Evolutionary conservation across 1,140 invertebrate species (phyloP).

Genomic region (Drosophila parabipectinata): DNA sequence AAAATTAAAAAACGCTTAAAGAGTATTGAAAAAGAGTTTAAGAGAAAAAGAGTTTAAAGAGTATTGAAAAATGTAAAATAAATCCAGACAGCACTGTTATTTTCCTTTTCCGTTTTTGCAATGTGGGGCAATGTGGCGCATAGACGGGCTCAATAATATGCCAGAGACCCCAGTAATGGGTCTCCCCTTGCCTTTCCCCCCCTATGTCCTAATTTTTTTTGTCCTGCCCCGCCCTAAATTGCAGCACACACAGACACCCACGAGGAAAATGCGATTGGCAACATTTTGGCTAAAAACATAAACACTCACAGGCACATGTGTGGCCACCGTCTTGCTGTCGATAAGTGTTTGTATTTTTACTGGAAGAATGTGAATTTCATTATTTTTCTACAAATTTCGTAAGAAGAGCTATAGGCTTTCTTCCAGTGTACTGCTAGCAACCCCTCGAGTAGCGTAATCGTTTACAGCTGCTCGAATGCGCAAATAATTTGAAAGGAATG

Average conservation of each 20-base stretch:
- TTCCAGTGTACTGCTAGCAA: not conserved
- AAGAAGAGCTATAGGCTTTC: not conserved
- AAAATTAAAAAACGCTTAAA: not conserved
- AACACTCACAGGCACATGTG: constrained; percentile 18
- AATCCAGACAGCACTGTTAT: not conserved
- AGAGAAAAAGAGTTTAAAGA: too few relatives aligned
- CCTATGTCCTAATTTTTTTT: constrained; percentile 13
- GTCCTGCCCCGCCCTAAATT: constrained; percentile 18
- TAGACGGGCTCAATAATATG: constrained; percentile 77
- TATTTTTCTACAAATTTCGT: not conserved
- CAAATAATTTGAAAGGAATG: constrained; percentile 81
- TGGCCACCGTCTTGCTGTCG: constrained; percentile 25
- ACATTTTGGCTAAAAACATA: constrained; percentile 68
- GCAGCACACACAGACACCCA: constrained; percentile 63
- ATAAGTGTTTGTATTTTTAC: constrained; percentile 62
- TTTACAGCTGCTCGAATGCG: constrained; percentile 83
- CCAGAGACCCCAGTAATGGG: constrained; percentile 33
- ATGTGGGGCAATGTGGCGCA: constrained; percentile 77
- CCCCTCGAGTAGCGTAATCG: constrained; percentile 63
- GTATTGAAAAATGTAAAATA: not conserved
- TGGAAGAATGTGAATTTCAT: not conserved
- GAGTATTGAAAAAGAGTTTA: too few relatives aligned
- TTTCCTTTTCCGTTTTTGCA: constrained; percentile 27
- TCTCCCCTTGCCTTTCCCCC: not conserved
- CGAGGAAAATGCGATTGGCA: constrained; percentile 62